A percentile compares a stretch with the other conserved stretches of the same genome.
These are phyloP conservation scores for Marmota flaviventris DNA, from an alignment of 2,113 vertebrate genomes.

Conservation along the genomic window DNA sequence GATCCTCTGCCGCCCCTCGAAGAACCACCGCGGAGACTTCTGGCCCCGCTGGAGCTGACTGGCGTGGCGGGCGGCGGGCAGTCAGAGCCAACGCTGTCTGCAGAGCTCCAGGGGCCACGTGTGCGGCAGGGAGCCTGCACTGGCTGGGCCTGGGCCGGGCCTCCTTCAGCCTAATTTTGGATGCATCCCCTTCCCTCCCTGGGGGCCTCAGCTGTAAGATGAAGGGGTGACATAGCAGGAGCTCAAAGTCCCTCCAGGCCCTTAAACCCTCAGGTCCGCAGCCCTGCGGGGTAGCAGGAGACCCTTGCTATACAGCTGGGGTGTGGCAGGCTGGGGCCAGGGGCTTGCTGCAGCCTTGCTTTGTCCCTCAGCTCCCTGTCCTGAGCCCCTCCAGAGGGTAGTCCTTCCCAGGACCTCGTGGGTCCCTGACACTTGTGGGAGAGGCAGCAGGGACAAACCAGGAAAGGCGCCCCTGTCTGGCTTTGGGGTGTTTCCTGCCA, in stretches of 20 bases:
- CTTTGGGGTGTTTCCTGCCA: neutral
- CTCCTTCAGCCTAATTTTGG: neutral
- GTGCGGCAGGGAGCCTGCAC: neutral
- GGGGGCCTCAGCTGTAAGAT: neutral
- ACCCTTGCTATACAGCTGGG: neutral
- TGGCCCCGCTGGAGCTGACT: neutral
- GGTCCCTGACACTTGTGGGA: neutral
- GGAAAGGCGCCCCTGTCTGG: neutral
- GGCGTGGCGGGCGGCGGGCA: too few species aligned
- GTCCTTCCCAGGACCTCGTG: neutral
- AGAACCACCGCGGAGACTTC: neutral
- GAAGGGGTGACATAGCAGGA: neutral
- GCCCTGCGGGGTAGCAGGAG: neutral
- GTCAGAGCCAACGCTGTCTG: neutral
- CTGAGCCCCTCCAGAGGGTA: neutral
- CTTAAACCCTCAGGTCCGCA: neutral
- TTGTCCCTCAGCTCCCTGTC: rapidly evolving
- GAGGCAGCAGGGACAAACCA: neutral
- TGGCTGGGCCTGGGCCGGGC: neutral
- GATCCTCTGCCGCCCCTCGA: neutral
- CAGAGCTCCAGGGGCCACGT: neutral
- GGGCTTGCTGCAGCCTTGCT: rapidly evolving
- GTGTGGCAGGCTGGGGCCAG: neutral
- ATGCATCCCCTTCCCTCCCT: neutral
- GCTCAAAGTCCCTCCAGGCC: neutral